Percentiles rank a stretch among this genome's conserved stretches.
Conservation (phyloP, 35 echinoderm and acorn worm species). For the Apostichopus californicus region DNA sequence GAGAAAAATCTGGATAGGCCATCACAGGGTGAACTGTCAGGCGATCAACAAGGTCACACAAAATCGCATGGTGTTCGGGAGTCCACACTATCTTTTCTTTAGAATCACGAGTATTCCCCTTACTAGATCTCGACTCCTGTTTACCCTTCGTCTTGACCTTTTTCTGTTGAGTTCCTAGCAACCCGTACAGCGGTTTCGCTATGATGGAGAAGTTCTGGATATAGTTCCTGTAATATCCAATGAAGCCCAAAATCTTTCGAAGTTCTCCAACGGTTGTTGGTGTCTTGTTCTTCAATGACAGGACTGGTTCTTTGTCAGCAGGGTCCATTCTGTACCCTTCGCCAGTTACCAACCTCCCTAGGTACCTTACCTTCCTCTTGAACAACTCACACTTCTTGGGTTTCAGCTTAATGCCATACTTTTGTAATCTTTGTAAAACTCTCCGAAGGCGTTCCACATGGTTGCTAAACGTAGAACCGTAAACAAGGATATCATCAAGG, state of each 20-base stretch:
- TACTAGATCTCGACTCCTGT: too few relatives aligned
- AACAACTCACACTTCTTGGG: conserved; percentile 62
- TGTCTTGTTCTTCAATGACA: conserved; percentile 36
- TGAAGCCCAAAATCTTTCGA: too few relatives aligned
- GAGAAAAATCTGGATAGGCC: too few relatives aligned
- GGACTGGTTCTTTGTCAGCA: conserved; percentile 38
- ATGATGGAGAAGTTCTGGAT: too few relatives aligned
- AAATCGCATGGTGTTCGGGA: conserved; percentile 13
- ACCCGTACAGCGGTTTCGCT: too few relatives aligned
- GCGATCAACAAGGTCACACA: background rate
- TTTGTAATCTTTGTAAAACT: conserved; percentile 35
- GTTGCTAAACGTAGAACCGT: too few relatives aligned
- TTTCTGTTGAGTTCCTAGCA: too few relatives aligned
- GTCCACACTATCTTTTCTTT: conserved; percentile 50
- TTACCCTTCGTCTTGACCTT: too few relatives aligned
- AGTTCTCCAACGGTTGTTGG: conserved; percentile 16
- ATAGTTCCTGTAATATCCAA: too few relatives aligned
- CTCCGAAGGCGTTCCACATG: background rate
- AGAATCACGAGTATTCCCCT: too few relatives aligned
- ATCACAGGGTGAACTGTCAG: too few relatives aligned
- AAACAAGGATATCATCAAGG: too few relatives aligned
- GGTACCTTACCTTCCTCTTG: conserved; percentile 41
- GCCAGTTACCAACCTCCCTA: conserved; percentile 57
- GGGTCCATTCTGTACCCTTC: conserved; percentile 33
- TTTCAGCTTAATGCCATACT: conserved; percentile 68